These are phyloP conservation scores for Penaeus indicus DNA, from an alignment of 1,140 invertebrate species.

Conservation along the genomic window DNA sequence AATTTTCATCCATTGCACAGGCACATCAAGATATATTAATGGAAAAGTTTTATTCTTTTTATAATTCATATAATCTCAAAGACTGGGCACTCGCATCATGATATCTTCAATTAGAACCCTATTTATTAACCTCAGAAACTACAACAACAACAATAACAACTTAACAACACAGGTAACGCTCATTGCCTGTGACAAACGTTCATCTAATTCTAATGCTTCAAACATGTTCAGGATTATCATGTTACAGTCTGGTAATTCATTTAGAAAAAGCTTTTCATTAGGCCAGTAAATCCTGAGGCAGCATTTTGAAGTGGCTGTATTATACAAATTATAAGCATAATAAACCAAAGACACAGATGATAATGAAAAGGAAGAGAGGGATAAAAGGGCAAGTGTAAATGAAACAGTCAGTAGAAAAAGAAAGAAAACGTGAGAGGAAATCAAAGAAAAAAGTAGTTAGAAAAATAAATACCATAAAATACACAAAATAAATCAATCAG, in stretches of 20 bases:
- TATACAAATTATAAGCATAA: constrained; percentile 18
- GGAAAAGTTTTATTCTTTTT: constrained; percentile 53
- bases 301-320: constrained; percentile 66
- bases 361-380: constrained; percentile 7
- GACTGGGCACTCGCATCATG: constrained; percentile 48
- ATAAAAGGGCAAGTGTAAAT: not conserved
- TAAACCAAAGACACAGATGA: constrained; percentile 10
- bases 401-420: not conserved
- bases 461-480: constrained; percentile 15
- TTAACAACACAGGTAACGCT: constrained; percentile 62
- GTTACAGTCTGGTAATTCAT: constrained; percentile 44
- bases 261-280: constrained; percentile 67
- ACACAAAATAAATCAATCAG: not conserved
- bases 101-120: constrained; percentile 51
- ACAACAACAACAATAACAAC: constrained; percentile 66
- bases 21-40: constrained; percentile 60
- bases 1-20: constrained; percentile 59
- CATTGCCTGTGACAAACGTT: constrained; percentile 62
- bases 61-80: constrained; percentile 52
- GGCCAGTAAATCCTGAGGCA: constrained; percentile 66
- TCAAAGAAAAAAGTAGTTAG: constrained; percentile 2
- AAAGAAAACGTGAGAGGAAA: not conserved
- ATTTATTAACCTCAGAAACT: constrained; percentile 59
- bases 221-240: constrained; percentile 54
- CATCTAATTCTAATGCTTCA: constrained; percentile 60